These are phyloP conservation scores for Drosophila ogumai DNA, from an alignment of 1,140 invertebrate species.

Conservation along the genomic window DNA sequence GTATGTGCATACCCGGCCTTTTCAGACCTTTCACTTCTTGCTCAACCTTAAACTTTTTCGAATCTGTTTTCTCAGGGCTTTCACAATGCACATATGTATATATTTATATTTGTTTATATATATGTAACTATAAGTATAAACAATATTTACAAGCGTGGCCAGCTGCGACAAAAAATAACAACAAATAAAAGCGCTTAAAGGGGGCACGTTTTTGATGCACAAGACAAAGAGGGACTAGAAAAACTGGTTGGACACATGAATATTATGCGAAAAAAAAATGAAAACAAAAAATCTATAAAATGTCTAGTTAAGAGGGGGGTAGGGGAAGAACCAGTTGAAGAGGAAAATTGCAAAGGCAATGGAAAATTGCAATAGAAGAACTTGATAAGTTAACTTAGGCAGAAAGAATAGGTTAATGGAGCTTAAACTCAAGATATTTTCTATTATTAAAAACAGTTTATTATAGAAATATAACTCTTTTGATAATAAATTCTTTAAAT, in stretches of 20 bases:
- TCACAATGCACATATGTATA: slow-evolving; percentile 28
- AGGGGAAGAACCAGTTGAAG: background rate
- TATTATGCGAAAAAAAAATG: slow-evolving; percentile 21
- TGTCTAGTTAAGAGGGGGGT: slow-evolving; percentile 8
- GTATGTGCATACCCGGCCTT: background rate
- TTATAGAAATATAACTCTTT: background rate
- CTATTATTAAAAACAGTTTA: background rate
- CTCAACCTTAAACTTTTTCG: slow-evolving; percentile 32
- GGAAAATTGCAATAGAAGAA: slow-evolving; percentile 22
- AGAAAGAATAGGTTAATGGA: background rate
- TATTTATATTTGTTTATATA: slow-evolving; percentile 5
- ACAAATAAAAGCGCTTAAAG: slow-evolving; percentile 34
- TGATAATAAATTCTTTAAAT: background rate
- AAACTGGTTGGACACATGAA: slow-evolving; percentile 64
- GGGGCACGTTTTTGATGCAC: slow-evolving; percentile 63
- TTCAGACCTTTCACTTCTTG: slow-evolving; percentile 51
- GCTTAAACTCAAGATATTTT: background rate
- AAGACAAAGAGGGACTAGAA: slow-evolving; percentile 63
- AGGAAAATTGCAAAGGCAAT: slow-evolving; percentile 16
- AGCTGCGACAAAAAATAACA: slow-evolving; percentile 37
- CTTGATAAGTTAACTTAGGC: slow-evolving; percentile 16
- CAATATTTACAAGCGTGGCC: slow-evolving; percentile 46
- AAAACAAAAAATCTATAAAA: slow-evolving; percentile 29
- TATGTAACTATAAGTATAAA: slow-evolving; percentile 47
- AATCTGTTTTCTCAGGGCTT: slow-evolving; percentile 21